These are phyloP conservation scores for Hylaeus volcanicus DNA, from an alignment of 1,140 invertebrate species.

Conservation along the genomic window DNA sequence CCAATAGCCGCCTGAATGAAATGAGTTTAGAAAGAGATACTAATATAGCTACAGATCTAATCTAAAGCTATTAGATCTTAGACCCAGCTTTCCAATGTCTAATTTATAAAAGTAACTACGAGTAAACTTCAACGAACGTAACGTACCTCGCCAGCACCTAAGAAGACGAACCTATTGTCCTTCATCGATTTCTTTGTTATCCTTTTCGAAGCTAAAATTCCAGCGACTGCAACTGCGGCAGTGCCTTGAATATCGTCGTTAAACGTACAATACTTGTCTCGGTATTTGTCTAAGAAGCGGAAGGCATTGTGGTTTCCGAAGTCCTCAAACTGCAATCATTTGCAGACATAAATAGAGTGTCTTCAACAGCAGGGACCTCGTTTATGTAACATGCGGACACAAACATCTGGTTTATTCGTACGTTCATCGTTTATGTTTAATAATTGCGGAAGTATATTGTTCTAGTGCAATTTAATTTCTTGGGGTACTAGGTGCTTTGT, in stretches of 20 bases:
- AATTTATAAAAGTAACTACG: too few species aligned
- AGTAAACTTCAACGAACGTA: too few species aligned
- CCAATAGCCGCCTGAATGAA: conserved; percentile 89
- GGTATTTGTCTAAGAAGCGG: conserved; percentile 93
- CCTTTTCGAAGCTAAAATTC: conserved; percentile 90
- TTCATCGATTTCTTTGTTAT: conserved; percentile 89
- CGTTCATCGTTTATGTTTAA: too few species aligned
- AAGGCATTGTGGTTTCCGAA: conserved; percentile 97
- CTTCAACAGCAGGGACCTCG: too few species aligned
- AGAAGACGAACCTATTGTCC: conserved; percentile 93
- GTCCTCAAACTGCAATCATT: conserved; percentile 92
- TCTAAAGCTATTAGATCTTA: too few species aligned
- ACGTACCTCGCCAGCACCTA: conserved; percentile 93
- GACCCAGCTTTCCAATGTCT: too few species aligned
- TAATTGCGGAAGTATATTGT: too few species aligned
- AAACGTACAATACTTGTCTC: conserved; percentile 94
- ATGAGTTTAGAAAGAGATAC: not conserved
- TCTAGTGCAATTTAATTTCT: too few species aligned
- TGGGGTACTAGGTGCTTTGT: too few species aligned
- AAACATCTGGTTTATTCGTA: not conserved
- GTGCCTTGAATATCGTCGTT: conserved; percentile 99
- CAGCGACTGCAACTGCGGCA: conserved; percentile 95
- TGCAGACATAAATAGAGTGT: not conserved
- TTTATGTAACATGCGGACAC: too few species aligned
- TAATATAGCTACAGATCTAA: too few species aligned